Conservation (phyloP, 2,888 invertebrate genomes). For the Callosobruchus maculatus region DNA sequence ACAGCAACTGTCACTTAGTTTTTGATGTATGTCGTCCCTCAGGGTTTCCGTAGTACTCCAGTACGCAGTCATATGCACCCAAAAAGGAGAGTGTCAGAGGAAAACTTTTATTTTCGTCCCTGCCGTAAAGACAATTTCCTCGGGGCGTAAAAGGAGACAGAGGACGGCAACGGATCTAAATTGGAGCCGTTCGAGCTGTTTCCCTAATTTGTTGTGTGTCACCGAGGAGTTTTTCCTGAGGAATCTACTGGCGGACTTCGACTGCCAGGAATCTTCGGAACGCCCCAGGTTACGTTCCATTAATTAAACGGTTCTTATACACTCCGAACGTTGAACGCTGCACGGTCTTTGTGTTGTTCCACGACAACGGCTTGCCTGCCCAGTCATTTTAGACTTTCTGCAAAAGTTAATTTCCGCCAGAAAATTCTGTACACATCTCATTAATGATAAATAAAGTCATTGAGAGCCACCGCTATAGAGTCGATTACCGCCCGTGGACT, state of each 20-base stretch:
- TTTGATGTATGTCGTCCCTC: no score
- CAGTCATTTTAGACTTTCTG: no score
- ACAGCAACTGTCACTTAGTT: no score
- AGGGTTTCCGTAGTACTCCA: no score
- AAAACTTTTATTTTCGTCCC: background rate
- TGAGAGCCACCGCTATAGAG: no score
- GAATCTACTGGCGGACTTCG: background rate
- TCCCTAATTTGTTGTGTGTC: conserved; percentile 4
- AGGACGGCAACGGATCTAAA: background rate
- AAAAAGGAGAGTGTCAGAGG: background rate
- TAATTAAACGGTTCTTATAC: background rate
- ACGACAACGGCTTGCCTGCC: no score
- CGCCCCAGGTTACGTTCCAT: background rate
- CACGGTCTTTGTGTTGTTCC: background rate
- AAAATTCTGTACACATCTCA: no score
- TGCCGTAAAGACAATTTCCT: background rate
- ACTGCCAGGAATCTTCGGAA: background rate
- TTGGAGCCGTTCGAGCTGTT: conserved; percentile 1
- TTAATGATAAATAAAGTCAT: no score
- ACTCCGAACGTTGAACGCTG: background rate
- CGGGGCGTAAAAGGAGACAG: background rate
- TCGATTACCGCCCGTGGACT: no score
- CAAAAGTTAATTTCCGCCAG: no score
- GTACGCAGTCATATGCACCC: background rate
- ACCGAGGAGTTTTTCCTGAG: background rate